phyloP scores from a whole-genome alignment of 2,797 vertebrate species.

The Ataeniobius toweri region DNA sequence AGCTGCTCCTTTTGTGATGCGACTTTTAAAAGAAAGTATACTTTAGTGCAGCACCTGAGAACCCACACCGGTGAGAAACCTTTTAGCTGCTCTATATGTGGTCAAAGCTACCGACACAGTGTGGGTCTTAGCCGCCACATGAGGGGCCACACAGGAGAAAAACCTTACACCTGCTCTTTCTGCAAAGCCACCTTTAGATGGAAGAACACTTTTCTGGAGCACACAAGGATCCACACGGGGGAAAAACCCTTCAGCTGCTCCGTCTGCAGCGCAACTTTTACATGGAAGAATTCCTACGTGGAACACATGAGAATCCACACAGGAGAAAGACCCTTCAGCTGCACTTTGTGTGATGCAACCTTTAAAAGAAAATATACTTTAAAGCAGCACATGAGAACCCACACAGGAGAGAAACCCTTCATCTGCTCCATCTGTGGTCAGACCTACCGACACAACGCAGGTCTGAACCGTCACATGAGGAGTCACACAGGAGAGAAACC shows the following conservation, averaged over 20 bases:
- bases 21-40: not conserved
- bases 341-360: slow-evolving; percentile 4
- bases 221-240: slow-evolving; percentile 5
- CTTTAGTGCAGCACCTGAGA: slow-evolving; percentile 6
- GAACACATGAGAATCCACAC: slow-evolving; percentile 12
- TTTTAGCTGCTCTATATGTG: not conserved
- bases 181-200: not conserved
- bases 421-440: slow-evolving; percentile 1
- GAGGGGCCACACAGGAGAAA: slow-evolving; percentile 1
- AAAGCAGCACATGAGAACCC: slow-evolving; percentile 9
- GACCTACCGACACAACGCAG: not conserved
- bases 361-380: slow-evolving; percentile 13
- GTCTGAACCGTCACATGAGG: slow-evolving; percentile 11
- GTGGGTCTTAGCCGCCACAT: not conserved
- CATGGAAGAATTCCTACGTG: slow-evolving; percentile 5
- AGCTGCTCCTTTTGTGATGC: slow-evolving; percentile 7
- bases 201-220: slow-evolving; percentile 1
- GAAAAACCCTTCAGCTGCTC: slow-evolving; percentile 13
- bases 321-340: slow-evolving; percentile 9
- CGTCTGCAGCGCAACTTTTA: not conserved
- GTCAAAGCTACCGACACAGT: not conserved
- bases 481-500: slow-evolving; percentile 3
- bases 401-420: slow-evolving; percentile 3
- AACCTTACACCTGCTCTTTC: slow-evolving; percentile 5
- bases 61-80: slow-evolving; percentile 1